A percentile compares a stretch with the other conserved stretches of the same genome.
Evolutionary conservation across 2,888 invertebrate species (phyloP).

Genomic region (Drosophila koepferae): DNA sequence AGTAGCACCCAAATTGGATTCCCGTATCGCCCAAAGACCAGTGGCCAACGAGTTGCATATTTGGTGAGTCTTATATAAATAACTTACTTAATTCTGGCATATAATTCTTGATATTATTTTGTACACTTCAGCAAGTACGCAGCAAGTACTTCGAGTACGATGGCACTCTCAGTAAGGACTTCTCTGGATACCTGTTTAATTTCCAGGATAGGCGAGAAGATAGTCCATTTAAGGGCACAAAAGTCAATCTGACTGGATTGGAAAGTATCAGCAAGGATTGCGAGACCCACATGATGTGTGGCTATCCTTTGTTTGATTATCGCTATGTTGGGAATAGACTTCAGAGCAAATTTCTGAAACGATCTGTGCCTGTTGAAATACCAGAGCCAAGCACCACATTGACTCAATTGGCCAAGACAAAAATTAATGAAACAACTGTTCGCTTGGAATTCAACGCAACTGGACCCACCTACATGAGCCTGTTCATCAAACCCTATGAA

Average conservation of each 20-base stretch:
- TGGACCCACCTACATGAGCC: conserved; percentile 76
- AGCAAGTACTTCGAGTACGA: conserved; percentile 84
- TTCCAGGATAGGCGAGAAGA: conserved; percentile 84
- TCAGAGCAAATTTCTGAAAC: conserved; percentile 65
- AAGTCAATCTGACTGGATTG: conserved; percentile 60
- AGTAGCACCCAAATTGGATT: conserved; percentile 86
- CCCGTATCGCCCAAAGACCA: conserved; percentile 86
- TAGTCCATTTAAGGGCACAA: conserved; percentile 40
- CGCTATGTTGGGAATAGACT: conserved; percentile 51
- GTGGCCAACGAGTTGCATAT: conserved; percentile 84
- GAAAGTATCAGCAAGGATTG: conserved; percentile 58
- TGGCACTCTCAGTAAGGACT: conserved; percentile 79
- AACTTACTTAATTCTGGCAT: neutral
- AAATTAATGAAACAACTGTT: conserved; percentile 41
- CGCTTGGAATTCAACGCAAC: conserved; percentile 67
- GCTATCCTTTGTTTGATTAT: conserved; percentile 72
- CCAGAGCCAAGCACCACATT: conserved; percentile 61
- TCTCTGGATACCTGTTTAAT: conserved; percentile 85
- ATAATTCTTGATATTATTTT: neutral
- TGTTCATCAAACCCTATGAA: conserved; percentile 71
- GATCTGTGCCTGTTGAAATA: conserved; percentile 47
- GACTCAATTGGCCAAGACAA: conserved; percentile 56
- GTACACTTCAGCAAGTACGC: conserved; percentile 84
- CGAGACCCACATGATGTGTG: conserved; percentile 72
- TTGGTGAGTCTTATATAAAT: conserved; percentile 79